Evolutionary conservation across 1,140 invertebrate species (phyloP).

Genomic region (Nephila pilipes): DNA sequence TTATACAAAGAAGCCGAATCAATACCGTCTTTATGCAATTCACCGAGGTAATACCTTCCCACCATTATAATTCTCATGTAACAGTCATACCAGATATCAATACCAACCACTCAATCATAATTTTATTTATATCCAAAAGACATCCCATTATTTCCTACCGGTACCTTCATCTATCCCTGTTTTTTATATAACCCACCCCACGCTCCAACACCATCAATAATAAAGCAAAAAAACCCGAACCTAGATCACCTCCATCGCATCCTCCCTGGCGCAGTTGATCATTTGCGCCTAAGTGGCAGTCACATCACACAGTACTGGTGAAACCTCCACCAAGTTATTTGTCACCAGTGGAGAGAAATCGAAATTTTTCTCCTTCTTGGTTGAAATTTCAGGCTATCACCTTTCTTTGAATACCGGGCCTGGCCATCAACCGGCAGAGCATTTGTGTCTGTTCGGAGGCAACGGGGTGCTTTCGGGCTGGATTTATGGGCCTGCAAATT

Average conservation of each 20-base stretch:
- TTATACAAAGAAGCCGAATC: too few species aligned
- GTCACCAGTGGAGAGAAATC: constrained; percentile 40
- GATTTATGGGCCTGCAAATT: constrained; percentile 50
- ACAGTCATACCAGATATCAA: neutral
- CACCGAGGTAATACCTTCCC: too few species aligned
- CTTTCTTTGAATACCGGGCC: constrained; percentile 46
- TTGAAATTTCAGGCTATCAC: constrained; percentile 48
- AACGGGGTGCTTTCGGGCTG: neutral
- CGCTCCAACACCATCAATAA: neutral
- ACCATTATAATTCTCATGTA: neutral
- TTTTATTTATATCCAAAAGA: neutral
- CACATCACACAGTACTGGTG: constrained; percentile 5
- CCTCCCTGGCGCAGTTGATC: constrained; percentile 14
- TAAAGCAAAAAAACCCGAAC: neutral
- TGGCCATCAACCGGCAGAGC: neutral
- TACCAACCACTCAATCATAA: neutral
- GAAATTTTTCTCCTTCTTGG: constrained; percentile 20
- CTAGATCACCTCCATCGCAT: neutral
- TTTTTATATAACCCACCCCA: too few species aligned
- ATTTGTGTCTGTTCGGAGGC: constrained; percentile 17
- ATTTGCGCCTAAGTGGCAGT: constrained; percentile 50
- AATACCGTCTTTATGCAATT: too few species aligned
- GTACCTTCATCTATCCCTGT: neutral
- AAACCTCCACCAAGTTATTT: neutral
- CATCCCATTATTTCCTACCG: neutral